Base-by-base conservation (phyloP, 2,888 invertebrate genomes). In the Sinelater perroti region DNA sequence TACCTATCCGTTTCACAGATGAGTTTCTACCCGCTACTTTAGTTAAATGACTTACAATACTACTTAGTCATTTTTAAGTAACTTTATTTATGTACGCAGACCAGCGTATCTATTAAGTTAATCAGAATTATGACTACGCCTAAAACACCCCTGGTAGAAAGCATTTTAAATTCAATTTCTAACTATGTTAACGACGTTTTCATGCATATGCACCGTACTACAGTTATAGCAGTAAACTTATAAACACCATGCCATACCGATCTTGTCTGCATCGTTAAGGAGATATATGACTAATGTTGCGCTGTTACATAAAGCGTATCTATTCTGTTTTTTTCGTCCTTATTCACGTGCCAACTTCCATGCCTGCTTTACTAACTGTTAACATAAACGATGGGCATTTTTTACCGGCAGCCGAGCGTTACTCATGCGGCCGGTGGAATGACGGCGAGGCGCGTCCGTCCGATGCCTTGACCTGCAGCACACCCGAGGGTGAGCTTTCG, bases 231-330 rank as follows among this genome's bases (percentile, higher is more conserved):
- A 40, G 10, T 40, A 13, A 40, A 40, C 14, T 14, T 14, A 11
- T 24, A 24, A 21, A 24, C 24, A 26, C 13, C 40, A 13, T 3
- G 8, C 11, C 10, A 24, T 24, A 10, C 14, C n/a, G 40, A 40
- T 40, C 40, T 40, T 40, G 40, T 40, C 40, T 13, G 5, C 14
- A 24, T 40, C 40, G 20, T 40, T 40, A 40, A 13, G 6, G 24
- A 40, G 40, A 40, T 40, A 24, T 40, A 40, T 40, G 40, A 40
- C 40, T 40, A 40, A 40, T 40, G 40, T 40, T 40, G 21, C 2
- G 26, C 13, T 24, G 40, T 24, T 24, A 24, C 20, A 24, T 24
- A 40, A 40, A 40, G 20, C 18, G 21, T 24, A 40, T 40, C 24
- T 18, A 26, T 24, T 40, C 20, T 13, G 17, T 40, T 40, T 38